Conservation (phyloP, 30 jellyfish, hydroid and myxozoan genomes). For the Turritopsis dohrnii region DNA sequence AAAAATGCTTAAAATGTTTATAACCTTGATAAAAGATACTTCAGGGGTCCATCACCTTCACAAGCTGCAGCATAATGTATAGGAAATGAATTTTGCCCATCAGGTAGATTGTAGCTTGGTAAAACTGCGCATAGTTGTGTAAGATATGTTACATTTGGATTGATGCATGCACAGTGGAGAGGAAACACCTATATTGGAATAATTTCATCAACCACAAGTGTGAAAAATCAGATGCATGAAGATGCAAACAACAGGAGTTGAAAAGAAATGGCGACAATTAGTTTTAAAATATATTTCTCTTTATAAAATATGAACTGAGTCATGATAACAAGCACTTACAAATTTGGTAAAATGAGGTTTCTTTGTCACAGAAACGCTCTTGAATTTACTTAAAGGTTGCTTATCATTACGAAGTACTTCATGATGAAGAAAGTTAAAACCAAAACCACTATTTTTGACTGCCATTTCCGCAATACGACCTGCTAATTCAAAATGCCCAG, state of each 20-base stretch:
- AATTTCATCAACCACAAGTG: background rate
- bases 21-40: constrained; percentile 45
- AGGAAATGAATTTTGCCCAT: constrained; percentile 33
- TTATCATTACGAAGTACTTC: constrained; percentile 37
- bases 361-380: constrained; percentile 52
- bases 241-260: too few relatives aligned
- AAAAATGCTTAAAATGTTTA: too few relatives aligned
- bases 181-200: constrained; percentile 3
- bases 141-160: constrained; percentile 52
- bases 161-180: constrained; percentile 63
- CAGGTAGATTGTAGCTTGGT: constrained; percentile 37
- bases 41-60: constrained; percentile 74
- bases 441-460: constrained; percentile 36
- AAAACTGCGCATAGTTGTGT: constrained; percentile 41
- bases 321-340: too few relatives aligned
- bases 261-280: too few relatives aligned
- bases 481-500: constrained; percentile 59
- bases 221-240: too few relatives aligned
- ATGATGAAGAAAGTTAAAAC: constrained; percentile 55
- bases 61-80: constrained; percentile 87
- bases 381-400: constrained; percentile 49
- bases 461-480: constrained; percentile 39
- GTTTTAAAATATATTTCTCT: too few relatives aligned
- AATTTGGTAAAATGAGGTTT: constrained; percentile 21
- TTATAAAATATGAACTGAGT: too few relatives aligned